Base-by-base conservation (phyloP, 2,797 vertebrate species). In the Malurus leucopterus region DNA sequence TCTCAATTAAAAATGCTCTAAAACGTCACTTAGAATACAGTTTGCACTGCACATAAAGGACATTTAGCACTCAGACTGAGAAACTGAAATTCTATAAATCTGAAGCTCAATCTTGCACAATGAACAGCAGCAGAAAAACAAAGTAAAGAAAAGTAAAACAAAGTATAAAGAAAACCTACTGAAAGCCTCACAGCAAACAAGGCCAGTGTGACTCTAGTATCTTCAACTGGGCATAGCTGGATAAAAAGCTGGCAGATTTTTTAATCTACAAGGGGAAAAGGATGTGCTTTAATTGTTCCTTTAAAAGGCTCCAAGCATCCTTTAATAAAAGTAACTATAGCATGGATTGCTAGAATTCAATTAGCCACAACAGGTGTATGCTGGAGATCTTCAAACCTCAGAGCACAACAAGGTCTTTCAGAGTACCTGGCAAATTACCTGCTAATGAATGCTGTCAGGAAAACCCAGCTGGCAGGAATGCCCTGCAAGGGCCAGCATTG, bases 301-400 rank as follows among this genome's bases (percentile, higher is more conserved):
- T 92, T 88, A 88, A 73, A 59, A 83, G 61, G 18, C 62, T 72
- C 38, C 34, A 84, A 85, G 53, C 44, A 50, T 13, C 21, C 64
- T 82, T 90, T 92, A 83, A 77, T 65, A 51, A 54, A 77, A 86
- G 34, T 32, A 55, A 58, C 55, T 54, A 68, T 13, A 68, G n/a
- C 50, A 53, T 90, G 64, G 50, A 91, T 84, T 86, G 84, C 51
- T 59, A 82, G 59, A 91, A 90, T 95, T 91, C 76, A 87, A 41
- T 89, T 95, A 90, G 32, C n/a, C 38, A 46, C 29, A 32, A 80
- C 21, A 88, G 61, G 67, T 78, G 73, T 53, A 9, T 54, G 43
- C 41, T 43, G 50, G 78, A 93, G 57, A 64, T 43, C 57, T 89
- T 79, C 70, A 89, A 90, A 64, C 36, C 41, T 18, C 38, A 57